Evolutionary conservation across 2,797 vertebrate genomes (phyloP).

Genomic region (Sebastes kiyomatsui): DNA sequence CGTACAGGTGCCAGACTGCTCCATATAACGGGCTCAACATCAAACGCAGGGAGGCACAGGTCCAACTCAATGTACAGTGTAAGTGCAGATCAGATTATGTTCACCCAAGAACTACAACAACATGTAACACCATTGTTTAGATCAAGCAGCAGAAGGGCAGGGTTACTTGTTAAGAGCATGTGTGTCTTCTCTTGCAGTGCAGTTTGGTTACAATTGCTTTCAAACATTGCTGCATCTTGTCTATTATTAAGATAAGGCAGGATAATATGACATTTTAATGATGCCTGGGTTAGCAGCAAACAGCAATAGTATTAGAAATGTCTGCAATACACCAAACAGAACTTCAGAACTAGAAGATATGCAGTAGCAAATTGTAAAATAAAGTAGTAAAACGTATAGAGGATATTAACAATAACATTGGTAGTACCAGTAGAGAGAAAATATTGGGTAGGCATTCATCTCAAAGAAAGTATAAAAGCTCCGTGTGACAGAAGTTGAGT

Average conservation of each 20-base stretch:
- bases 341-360: neutral
- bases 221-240: neutral
- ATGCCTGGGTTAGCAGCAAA: neutral
- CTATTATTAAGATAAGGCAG: neutral
- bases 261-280: slow-evolving; percentile 14
- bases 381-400: neutral
- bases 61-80: slow-evolving; percentile 97
- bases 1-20: slow-evolving; percentile 95
- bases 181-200: neutral
- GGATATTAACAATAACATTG: neutral
- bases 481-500: neutral
- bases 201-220: neutral
- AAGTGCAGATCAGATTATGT: slow-evolving; percentile 75
- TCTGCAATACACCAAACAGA: neutral
- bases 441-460: neutral
- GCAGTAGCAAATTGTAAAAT: neutral
- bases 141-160: neutral
- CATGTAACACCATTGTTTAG: neutral
- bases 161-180: neutral
- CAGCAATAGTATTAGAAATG: neutral
- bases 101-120: neutral
- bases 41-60: slow-evolving; percentile 89
- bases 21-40: slow-evolving; percentile 98
- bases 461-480: neutral
- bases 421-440: neutral